These are phyloP conservation scores for Cherax destructor DNA, from an alignment of 1,140 invertebrate genomes.

Conservation along the genomic window DNA sequence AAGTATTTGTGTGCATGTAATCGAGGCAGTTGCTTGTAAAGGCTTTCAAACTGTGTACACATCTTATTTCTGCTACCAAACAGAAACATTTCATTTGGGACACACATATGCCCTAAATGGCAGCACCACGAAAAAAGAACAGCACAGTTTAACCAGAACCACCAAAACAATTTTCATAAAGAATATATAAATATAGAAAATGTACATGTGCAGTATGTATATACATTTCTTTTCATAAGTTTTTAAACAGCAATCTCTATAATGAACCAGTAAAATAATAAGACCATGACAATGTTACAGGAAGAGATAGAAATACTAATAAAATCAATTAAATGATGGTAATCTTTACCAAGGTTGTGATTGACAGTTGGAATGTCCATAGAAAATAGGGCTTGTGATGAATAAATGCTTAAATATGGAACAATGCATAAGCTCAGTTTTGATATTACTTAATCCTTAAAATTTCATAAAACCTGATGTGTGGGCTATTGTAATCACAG, in stretches of 20 bases:
- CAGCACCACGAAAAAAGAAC: constrained; percentile 8
- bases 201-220: too few species aligned
- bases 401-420: constrained; percentile 16
- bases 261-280: too few species aligned
- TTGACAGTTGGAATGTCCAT: constrained; percentile 55
- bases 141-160: neutral
- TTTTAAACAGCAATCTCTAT: too few species aligned
- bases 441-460: constrained; percentile 3
- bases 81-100: constrained; percentile 18
- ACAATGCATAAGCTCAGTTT: neutral
- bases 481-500: constrained; percentile 35
- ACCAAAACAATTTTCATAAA: neutral
- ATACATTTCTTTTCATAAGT: too few species aligned
- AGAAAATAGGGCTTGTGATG: constrained; percentile 34
- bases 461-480: constrained; percentile 30
- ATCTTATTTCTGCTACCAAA: constrained; percentile 18
- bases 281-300: too few species aligned
- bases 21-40: constrained; percentile 20
- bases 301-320: too few species aligned
- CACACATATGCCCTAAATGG: neutral
- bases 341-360: too few species aligned
- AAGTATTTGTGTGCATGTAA: neutral
- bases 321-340: too few species aligned
- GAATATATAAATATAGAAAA: too few species aligned
- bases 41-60: neutral